Evolutionary conservation across 2,113 vertebrate species (phyloP), one percentile per base, ranked within the genome.

Genomic region (Mesitornis unicolor): DNA sequence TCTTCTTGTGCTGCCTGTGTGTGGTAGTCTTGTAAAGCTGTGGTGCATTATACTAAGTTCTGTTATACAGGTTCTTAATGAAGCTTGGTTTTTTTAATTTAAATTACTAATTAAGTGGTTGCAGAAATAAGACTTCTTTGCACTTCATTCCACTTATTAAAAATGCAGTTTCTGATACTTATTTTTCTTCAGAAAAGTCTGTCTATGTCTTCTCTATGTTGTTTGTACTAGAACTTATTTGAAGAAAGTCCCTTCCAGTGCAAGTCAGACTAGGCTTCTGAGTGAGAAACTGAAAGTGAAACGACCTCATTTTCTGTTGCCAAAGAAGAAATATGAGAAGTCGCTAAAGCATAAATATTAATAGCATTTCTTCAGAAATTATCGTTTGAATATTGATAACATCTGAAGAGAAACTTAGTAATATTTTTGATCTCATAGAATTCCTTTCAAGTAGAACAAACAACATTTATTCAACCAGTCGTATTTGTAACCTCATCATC

Each of bases 251-350:
- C 65, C 16, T 75, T 79, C 54, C 7, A 25, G 63, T 67, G 63
- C 19, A 54, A 25, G 24, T 74, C 29, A 7, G 31, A 75, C 31
- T 85, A 24, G 69, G 47, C 74, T 76, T 38, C 1, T 42, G 65
- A 87, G 59, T 70, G 85, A 92, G 80, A 96, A 95, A 96, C 79
- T 87, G 95, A 96, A 97, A 96, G 95, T 97, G 87, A 96, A 96
- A 93, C 24, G 0, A 79, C 16, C n/a, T 77, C 76, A 6, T 47
- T 93, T 91, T 74, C 54, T 74, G 3, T 56, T 84, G 38, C 43
- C 0, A 0, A 68, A 70, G 87, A 36, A 89, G 50, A 74, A 80
- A 33, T 51, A 71, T 0, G 1, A 67, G 54, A 84, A 74, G 29
- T 71, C 56, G 20, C 68, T 69, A 25, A 38, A 43, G 45, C n/a